A percentile compares a stretch with the other conserved stretches of the same genome.
Evolutionary conservation across 2,888 invertebrate genomes (phyloP).

Genomic region (Ceriagrion tenellum): DNA sequence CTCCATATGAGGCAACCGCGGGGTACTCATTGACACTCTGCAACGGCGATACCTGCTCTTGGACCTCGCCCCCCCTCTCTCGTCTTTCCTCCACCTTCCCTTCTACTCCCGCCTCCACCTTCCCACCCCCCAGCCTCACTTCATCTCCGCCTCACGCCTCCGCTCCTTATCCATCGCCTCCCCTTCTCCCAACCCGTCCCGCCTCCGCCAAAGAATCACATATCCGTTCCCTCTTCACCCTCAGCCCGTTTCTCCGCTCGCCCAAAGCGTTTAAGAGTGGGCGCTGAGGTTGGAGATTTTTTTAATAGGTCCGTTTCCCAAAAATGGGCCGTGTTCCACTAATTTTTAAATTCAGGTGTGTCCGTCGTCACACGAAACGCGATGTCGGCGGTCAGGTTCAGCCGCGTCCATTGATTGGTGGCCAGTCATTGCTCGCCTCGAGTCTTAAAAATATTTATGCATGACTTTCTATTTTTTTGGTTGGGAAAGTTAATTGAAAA

Average conservation of each 20-base stretch:
- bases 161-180: not conserved
- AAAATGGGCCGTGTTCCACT: conserved; percentile 35
- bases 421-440: too few species aligned
- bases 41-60: conserved; percentile 18
- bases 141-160: not conserved
- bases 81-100: not conserved
- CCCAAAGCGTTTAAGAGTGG: not conserved
- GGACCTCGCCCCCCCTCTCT: not conserved
- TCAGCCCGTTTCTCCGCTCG: not conserved
- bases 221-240: not conserved
- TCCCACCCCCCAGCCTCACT: not conserved
- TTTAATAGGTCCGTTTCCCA: not conserved
- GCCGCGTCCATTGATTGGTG: not conserved
- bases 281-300: not conserved
- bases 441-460: too few species aligned
- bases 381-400: not conserved
- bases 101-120: not conserved
- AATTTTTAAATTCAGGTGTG: conserved; percentile 21
- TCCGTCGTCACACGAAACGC: not conserved
- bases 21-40: conserved; percentile 18
- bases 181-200: not conserved
- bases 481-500: too few species aligned
- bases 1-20: conserved; percentile 37
- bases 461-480: too few species aligned
- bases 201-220: not conserved